Evolutionary conservation across 2,797 vertebrate genomes (phyloP).

Genomic region (Aulostomus chinensis): DNA sequence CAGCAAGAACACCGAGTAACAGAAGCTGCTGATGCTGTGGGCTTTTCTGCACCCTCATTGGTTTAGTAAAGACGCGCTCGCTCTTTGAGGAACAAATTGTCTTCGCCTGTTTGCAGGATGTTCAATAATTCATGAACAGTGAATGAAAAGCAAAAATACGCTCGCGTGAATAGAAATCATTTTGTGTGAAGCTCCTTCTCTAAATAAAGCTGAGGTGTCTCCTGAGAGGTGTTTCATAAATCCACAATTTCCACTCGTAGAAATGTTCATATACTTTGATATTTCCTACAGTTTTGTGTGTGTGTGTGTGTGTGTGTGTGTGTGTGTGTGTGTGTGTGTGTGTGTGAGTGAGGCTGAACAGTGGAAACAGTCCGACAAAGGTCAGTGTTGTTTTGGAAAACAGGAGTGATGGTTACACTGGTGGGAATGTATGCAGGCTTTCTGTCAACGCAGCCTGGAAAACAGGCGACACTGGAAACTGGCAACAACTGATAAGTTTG

Average conservation of each 20-base stretch:
- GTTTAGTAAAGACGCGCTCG: too few species aligned
- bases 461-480: slow-evolving; percentile 27
- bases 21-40: slow-evolving; percentile 9
- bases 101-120: background rate
- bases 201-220: too few species aligned
- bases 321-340: background rate
- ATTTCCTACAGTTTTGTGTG: too few species aligned
- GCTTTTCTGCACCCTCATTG: background rate
- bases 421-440: slow-evolving; percentile 27
- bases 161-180: background rate
- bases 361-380: slow-evolving; percentile 19
- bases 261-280: too few species aligned
- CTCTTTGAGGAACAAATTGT: slow-evolving; percentile 12
- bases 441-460: background rate
- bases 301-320: too few species aligned
- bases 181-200: background rate
- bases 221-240: background rate
- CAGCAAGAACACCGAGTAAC: slow-evolving; percentile 15
- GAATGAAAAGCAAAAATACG: slow-evolving; percentile 1
- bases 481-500: slow-evolving; percentile 8
- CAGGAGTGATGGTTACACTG: slow-evolving; percentile 12
- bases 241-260: too few species aligned
- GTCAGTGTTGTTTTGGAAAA: slow-evolving; percentile 57
- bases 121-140: slow-evolving; percentile 1
- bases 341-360: slow-evolving; percentile 1